phyloP scores from a whole-genome alignment of 2,888 invertebrate genomes.

The Trissoscelio sp. region DNA sequence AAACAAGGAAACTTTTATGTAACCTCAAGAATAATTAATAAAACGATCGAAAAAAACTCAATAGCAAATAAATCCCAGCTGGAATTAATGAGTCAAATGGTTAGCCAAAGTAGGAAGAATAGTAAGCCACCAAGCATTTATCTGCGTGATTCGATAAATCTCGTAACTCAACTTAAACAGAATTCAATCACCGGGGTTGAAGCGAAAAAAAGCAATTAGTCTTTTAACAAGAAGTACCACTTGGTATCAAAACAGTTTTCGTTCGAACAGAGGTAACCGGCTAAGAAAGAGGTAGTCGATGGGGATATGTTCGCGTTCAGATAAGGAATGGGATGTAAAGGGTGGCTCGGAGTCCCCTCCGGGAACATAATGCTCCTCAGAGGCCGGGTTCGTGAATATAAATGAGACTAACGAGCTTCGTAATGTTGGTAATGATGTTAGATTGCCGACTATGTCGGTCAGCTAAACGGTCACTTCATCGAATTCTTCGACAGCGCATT shows the following conservation, averaged over 20 bases:
- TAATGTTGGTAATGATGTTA: constrained; percentile 82
- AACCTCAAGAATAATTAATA: not conserved
- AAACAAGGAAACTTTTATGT: no score
- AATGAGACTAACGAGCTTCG: constrained; percentile 83
- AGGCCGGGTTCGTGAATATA: constrained; percentile 79
- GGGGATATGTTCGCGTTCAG: constrained; percentile 38
- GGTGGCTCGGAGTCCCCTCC: constrained; percentile 52
- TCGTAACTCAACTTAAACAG: not conserved
- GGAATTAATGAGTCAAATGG: constrained; percentile 17
- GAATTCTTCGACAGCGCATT: constrained; percentile 76
- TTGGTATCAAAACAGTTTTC: constrained; percentile 49
- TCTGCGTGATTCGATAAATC: constrained; percentile 18
- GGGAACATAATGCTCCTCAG: constrained; percentile 57
- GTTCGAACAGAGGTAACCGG: constrained; percentile 22
- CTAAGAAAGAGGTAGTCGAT: constrained; percentile 30
- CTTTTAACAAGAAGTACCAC: constrained; percentile 16
- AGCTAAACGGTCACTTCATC: constrained; percentile 74
- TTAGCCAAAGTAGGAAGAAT: not conserved
- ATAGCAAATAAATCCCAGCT: constrained; percentile 12
- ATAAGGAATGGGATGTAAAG: constrained; percentile 51
- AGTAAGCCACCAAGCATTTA: constrained; percentile 10
- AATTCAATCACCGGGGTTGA: constrained; percentile 5
- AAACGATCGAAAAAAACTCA: not conserved
- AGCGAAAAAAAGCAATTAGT: constrained; percentile 41
- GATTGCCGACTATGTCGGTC: constrained; percentile 78